These are phyloP conservation scores for Melipona beecheii DNA, from an alignment of 2,888 invertebrate genomes.

Conservation along the genomic window DNA sequence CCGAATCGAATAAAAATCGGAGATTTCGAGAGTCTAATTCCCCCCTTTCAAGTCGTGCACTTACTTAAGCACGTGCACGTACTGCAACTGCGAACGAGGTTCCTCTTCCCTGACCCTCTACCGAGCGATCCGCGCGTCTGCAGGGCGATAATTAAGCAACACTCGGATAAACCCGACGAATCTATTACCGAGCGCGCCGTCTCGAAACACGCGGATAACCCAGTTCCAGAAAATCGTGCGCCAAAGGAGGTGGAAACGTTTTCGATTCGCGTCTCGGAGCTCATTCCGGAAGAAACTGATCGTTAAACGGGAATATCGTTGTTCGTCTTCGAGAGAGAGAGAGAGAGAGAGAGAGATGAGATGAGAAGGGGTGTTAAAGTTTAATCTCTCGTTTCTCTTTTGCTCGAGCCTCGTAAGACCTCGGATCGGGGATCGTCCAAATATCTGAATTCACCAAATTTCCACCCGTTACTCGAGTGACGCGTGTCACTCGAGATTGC, in stretches of 20 bases:
- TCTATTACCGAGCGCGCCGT: conserved; percentile 42
- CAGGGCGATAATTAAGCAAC: conserved; percentile 57
- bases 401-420: no score
- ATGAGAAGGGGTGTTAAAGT: not conserved
- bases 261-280: not conserved
- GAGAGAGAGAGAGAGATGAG: not conserved
- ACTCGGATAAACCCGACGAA: conserved; percentile 49
- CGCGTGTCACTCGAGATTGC: conserved; percentile 45
- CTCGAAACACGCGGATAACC: conserved; percentile 54
- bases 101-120: conserved; percentile 20
- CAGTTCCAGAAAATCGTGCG: conserved; percentile 46
- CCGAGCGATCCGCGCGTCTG: conserved; percentile 25
- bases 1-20: not conserved
- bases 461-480: not conserved
- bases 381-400: not conserved
- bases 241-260: conserved; percentile 13
- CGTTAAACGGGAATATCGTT: conserved; percentile 5
- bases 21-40: not conserved
- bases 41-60: no score
- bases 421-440: not conserved
- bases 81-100: conserved; percentile 5
- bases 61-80: not conserved
- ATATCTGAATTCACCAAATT: not conserved
- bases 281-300: conserved; percentile 23
- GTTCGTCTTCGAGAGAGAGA: not conserved